These are phyloP conservation scores for Phataginus tricuspis DNA, from an alignment of 2,797 vertebrate genomes.

Conservation along the genomic window DNA sequence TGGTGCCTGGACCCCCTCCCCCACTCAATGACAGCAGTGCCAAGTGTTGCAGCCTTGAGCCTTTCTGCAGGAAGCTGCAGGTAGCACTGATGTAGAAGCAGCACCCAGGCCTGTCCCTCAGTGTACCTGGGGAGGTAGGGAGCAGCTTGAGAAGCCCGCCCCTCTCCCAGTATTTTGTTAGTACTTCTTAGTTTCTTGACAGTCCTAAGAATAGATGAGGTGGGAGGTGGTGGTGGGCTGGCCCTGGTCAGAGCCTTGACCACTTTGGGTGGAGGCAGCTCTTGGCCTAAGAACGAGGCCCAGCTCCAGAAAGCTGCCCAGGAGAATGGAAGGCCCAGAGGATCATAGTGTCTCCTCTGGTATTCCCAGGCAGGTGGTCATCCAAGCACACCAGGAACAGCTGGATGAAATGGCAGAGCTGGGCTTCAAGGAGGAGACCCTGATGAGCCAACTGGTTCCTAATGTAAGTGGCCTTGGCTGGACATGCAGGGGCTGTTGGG, in stretches of 20 bases:
- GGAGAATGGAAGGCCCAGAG: not conserved
- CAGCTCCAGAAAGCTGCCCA: not conserved
- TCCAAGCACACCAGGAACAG: constrained; percentile 89
- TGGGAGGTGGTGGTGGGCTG: not conserved
- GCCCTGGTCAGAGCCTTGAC: not conserved
- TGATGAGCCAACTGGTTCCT: constrained; percentile 88
- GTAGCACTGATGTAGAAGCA: not conserved
- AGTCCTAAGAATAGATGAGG: not conserved
- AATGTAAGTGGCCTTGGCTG: constrained; percentile 85
- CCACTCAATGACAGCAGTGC: not conserved
- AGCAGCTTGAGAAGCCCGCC: not conserved
- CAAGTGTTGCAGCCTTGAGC: not conserved
- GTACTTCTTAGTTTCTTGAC: not conserved
- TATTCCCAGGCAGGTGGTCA: constrained; percentile 87
- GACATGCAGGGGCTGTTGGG: not conserved
- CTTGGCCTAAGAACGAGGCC: not conserved
- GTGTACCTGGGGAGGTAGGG: not conserved
- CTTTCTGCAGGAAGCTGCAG: not conserved
- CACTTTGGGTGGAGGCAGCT: not conserved
- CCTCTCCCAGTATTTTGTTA: not conserved
- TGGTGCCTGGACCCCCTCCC: not conserved
- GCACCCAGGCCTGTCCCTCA: not conserved
- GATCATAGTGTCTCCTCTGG: not conserved
- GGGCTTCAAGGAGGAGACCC: constrained; percentile 87
- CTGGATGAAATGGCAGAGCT: constrained; percentile 90